A percentile compares a stretch with the other conserved stretches of the same genome.
Evolutionary conservation across 2,888 invertebrate genomes (phyloP).

Genomic region (Pyrrhosoma nymphula): DNA sequence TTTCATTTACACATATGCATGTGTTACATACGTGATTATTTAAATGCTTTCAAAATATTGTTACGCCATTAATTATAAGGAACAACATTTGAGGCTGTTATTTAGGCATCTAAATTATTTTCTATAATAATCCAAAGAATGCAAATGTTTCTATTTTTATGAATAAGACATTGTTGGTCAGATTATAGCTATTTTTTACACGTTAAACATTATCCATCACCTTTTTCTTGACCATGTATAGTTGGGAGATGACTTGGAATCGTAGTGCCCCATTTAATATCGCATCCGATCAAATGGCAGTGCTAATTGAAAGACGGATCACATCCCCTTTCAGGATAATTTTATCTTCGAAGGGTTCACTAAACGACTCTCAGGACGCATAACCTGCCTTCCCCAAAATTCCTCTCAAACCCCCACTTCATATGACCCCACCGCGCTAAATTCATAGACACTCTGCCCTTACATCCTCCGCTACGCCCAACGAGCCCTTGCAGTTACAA

Average conservation of each 20-base stretch:
- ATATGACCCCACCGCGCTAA: not conserved
- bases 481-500: not conserved
- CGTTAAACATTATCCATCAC: not conserved
- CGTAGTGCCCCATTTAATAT: not conserved
- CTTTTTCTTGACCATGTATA: not conserved
- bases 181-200: not conserved
- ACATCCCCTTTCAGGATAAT: not conserved
- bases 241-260: not conserved
- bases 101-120: too few relatives aligned
- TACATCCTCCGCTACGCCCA: not conserved
- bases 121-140: too few relatives aligned
- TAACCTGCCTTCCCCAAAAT: not conserved
- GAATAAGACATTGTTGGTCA: too few relatives aligned
- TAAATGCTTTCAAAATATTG: too few relatives aligned
- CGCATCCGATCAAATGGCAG: not conserved
- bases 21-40: too few relatives aligned
- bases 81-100: too few relatives aligned
- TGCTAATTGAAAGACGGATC: not conserved
- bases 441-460: too few relatives aligned
- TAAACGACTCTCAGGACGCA: not conserved
- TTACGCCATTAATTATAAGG: too few relatives aligned
- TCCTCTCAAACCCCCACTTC: not conserved
- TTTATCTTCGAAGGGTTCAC: not conserved
- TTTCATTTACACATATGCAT: too few relatives aligned
- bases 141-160: too few relatives aligned